phyloP scores from a whole-genome alignment of 2,113 vertebrate species.

The Alethe diademata region DNA sequence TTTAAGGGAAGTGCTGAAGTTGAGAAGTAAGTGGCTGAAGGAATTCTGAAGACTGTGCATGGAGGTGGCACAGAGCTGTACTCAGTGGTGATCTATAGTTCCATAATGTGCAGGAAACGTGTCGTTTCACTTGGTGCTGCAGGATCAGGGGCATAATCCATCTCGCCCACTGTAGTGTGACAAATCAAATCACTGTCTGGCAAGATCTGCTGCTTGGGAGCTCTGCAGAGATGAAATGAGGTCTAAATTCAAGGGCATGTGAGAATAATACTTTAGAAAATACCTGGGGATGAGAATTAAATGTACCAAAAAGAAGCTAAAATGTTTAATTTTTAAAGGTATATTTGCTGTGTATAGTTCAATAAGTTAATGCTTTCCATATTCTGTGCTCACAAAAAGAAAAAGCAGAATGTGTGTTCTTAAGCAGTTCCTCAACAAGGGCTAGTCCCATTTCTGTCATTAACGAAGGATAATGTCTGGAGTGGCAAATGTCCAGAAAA shows the following conservation, averaged over 20 bases:
- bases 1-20: background rate
- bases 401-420: background rate
- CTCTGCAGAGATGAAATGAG: background rate
- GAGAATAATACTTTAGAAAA: background rate
- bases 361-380: constrained; percentile 9
- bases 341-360: background rate
- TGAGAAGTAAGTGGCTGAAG: background rate
- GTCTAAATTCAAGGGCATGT: background rate
- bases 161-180: background rate
- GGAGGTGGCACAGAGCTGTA: background rate
- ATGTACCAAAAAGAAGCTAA: background rate
- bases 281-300: background rate
- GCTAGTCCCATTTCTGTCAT: constrained; percentile 50
- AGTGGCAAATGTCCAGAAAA: constrained; percentile 55
- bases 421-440: constrained; percentile 10
- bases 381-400: background rate
- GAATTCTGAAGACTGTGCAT: background rate
- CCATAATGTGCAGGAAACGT: background rate
- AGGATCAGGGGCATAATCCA: background rate
- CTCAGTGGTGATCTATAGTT: background rate
- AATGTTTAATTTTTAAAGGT: background rate
- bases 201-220: background rate
- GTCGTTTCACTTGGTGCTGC: background rate
- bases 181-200: background rate
- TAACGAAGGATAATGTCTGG: constrained; percentile 4